Conservation (phyloP, 2,888 invertebrate genomes). For the Ophraella communa region DNA sequence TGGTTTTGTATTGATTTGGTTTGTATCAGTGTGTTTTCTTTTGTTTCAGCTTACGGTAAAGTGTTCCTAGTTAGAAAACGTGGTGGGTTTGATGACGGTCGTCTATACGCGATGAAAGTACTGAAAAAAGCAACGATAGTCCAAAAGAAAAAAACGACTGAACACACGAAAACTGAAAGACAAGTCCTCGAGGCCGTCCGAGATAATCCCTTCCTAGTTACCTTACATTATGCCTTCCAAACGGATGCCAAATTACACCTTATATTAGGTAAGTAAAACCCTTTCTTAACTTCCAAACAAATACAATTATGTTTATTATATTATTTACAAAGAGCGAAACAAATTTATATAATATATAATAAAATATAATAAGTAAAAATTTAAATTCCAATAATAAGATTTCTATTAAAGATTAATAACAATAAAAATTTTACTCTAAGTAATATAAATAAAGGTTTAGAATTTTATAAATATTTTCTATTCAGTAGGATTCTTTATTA, state of each 20-base stretch:
- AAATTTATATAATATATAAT: too few species aligned
- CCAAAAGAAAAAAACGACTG: constrained; percentile 93
- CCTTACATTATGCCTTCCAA: constrained; percentile 98
- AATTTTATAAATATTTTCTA: too few species aligned
- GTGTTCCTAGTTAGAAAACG: constrained; percentile 94
- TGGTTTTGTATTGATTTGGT: not conserved
- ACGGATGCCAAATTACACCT: constrained; percentile 96
- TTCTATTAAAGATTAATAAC: too few species aligned
- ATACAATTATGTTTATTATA: not conserved
- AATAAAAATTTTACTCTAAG: too few species aligned
- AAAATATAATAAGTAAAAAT: too few species aligned
- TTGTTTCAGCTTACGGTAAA: constrained; percentile 88
- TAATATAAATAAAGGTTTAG: too few species aligned
- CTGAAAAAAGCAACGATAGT: constrained; percentile 94
- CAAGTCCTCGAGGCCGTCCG: constrained; percentile 95
- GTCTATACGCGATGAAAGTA: constrained; percentile 98
- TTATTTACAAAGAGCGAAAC: too few species aligned
- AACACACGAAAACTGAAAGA: constrained; percentile 96
- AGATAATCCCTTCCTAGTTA: constrained; percentile 94
- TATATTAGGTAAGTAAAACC: constrained; percentile 92
- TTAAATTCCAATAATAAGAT: too few species aligned
- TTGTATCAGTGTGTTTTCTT: constrained; percentile 13
- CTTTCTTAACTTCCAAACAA: too few species aligned
- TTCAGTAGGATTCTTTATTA: too few species aligned
- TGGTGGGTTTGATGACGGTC: constrained; percentile 83